A percentile compares a stretch with the other conserved stretches of the same genome.
Conservation (phyloP, 2,888 invertebrate species). For the Crepidodera aurea region DNA sequence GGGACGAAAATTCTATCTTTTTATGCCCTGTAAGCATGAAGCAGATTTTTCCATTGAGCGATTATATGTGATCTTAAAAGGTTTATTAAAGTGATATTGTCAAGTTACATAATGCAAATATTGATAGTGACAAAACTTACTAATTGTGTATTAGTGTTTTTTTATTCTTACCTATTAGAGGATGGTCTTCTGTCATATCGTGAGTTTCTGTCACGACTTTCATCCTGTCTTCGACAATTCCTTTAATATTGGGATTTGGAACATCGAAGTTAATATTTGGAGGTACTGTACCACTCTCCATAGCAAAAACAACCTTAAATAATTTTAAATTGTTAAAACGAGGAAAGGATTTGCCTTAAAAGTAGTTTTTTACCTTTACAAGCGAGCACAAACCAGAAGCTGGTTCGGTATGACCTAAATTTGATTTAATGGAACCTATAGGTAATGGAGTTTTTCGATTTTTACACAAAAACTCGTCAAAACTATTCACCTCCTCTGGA, state of each 20-base stretch:
- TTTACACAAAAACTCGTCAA: slow-evolving; percentile 79
- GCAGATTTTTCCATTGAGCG: no score
- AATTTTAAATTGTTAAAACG: background rate
- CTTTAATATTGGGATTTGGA: slow-evolving; percentile 63
- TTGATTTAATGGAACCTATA: slow-evolving; percentile 92
- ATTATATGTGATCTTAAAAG: no score
- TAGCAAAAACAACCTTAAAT: slow-evolving; percentile 62
- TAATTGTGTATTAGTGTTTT: no score
- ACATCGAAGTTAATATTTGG: slow-evolving; percentile 81
- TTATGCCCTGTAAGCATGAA: no score
- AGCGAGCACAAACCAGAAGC: slow-evolving; percentile 82
- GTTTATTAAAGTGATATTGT: no score
- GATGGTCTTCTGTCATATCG: slow-evolving; percentile 70
- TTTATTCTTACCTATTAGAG: slow-evolving; percentile 68
- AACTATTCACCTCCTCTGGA: slow-evolving; percentile 86
- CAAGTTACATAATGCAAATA: no score
- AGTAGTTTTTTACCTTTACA: slow-evolving; percentile 55
- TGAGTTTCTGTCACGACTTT: slow-evolving; percentile 77
- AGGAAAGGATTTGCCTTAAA: background rate
- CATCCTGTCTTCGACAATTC: slow-evolving; percentile 69
- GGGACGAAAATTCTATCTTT: no score
- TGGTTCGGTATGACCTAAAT: slow-evolving; percentile 91
- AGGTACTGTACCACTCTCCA: slow-evolving; percentile 81
- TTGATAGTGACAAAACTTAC: no score
- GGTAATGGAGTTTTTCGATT: slow-evolving; percentile 75